A percentile compares a stretch with the other conserved stretches of the same genome.
phyloP scores from a whole-genome alignment of 2,113 vertebrate species.

The Chlorodrepanis virens region DNA sequence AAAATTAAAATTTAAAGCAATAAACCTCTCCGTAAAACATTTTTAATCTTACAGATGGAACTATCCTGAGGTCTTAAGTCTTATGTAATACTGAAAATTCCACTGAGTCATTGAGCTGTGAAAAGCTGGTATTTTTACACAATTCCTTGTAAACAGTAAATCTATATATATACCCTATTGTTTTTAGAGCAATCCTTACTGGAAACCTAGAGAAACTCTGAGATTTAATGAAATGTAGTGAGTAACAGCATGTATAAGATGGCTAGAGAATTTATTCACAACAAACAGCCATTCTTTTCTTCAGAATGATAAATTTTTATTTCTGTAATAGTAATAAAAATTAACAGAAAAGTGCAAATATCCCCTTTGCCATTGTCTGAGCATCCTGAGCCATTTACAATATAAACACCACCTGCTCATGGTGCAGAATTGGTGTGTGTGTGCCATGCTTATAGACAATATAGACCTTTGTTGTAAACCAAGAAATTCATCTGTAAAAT shows the following conservation, averaged over 20 bases:
- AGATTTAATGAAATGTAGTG: background rate
- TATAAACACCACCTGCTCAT: background rate
- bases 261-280: slow-evolving; percentile 20
- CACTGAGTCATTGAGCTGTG: background rate
- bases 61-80: background rate
- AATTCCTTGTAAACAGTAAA: background rate
- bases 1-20: background rate
- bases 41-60: background rate
- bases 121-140: background rate
- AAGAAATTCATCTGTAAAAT: background rate
- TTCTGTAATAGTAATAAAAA: background rate
- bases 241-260: background rate
- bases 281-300: background rate
- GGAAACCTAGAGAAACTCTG: background rate
- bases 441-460: background rate
- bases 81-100: background rate
- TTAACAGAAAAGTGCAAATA: background rate
- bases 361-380: background rate
- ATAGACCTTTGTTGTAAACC: background rate
- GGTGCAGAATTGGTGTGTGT: background rate
- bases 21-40: background rate
- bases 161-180: background rate
- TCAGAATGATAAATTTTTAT: background rate
- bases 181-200: background rate
- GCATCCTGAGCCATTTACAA: background rate